A percentile compares a stretch with the other conserved stretches of the same genome.
Evolutionary conservation across 1,140 invertebrate species (phyloP).

Genomic region (Pantala flavescens): DNA sequence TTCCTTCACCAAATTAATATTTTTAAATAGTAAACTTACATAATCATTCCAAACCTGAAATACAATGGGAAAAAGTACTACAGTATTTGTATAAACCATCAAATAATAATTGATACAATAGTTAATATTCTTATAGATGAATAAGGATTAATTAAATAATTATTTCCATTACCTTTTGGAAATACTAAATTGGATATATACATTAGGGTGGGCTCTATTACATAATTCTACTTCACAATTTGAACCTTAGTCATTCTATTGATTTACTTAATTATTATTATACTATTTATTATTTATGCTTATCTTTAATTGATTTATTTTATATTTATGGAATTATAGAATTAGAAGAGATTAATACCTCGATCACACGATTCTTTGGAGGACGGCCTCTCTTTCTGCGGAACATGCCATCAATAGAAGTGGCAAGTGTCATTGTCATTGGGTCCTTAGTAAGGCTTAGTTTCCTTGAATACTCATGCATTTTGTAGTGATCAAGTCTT

Average conservation of each 20-base stretch:
- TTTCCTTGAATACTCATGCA: conserved; percentile 59
- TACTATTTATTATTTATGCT: too few species aligned
- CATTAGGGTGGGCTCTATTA: too few species aligned
- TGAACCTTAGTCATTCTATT: too few species aligned
- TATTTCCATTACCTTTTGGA: too few species aligned
- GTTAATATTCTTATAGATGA: not conserved
- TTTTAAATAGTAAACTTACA: conserved; percentile 39
- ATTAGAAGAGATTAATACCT: conserved; percentile 35
- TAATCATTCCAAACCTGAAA: conserved; percentile 64
- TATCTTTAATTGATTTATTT: too few species aligned
- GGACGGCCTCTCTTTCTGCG: conserved; percentile 80
- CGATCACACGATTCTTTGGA: conserved; percentile 83
- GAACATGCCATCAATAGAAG: conserved; percentile 76
- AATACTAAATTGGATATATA: too few species aligned
- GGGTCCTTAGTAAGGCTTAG: conserved; percentile 42
- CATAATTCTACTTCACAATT: too few species aligned
- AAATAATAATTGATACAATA: not conserved
- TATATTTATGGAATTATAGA: too few species aligned
- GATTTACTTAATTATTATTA: too few species aligned
- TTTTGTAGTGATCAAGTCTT: conserved; percentile 79
- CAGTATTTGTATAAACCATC: not conserved
- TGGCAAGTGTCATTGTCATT: conserved; percentile 50
- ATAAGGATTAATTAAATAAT: not conserved
- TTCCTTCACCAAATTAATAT: not conserved
- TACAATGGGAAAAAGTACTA: conserved; percentile 23